Evolutionary conservation across 2,113 vertebrate species (phyloP).

Genomic region (Tiliqua scincoides): DNA sequence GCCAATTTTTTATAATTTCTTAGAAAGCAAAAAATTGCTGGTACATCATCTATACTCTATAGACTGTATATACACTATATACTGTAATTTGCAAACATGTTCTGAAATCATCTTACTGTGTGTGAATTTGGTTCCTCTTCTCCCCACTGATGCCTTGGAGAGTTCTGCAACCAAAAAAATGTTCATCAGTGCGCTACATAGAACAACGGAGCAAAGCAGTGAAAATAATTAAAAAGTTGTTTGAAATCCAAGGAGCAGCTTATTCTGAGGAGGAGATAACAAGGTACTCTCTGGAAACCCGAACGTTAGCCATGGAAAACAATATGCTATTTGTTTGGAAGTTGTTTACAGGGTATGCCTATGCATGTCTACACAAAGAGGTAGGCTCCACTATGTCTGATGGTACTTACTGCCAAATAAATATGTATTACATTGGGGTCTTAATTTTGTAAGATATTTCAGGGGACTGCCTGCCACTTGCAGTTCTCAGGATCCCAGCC

Average conservation of each 20-base stretch:
- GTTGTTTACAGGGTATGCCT: background rate
- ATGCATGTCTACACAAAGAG: too few species aligned
- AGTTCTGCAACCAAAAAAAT: constrained; percentile 77
- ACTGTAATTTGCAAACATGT: background rate
- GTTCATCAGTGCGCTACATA: constrained; percentile 50
- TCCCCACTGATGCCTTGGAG: constrained; percentile 86
- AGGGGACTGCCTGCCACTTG: too few species aligned
- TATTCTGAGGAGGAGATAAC: too few species aligned
- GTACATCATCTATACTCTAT: background rate
- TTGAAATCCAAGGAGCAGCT: constrained; percentile 14
- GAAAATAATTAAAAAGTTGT: background rate
- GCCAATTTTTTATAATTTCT: background rate
- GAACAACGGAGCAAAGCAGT: background rate
- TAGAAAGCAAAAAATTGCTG: background rate
- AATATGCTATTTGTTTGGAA: background rate
- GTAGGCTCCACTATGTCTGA: too few species aligned
- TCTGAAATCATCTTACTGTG: constrained; percentile 72
- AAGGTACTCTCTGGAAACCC: background rate
- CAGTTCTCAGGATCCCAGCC: too few species aligned
- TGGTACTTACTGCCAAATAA: too few species aligned
- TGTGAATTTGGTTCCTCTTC: constrained; percentile 86
- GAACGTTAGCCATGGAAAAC: background rate
- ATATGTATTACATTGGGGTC: too few species aligned
- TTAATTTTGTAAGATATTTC: background rate
- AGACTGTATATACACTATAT: too few species aligned